A percentile compares a stretch with the other conserved stretches of the same genome.
Evolutionary conservation across 2,888 invertebrate genomes (phyloP).

Genomic region (Drosophila cognata): DNA sequence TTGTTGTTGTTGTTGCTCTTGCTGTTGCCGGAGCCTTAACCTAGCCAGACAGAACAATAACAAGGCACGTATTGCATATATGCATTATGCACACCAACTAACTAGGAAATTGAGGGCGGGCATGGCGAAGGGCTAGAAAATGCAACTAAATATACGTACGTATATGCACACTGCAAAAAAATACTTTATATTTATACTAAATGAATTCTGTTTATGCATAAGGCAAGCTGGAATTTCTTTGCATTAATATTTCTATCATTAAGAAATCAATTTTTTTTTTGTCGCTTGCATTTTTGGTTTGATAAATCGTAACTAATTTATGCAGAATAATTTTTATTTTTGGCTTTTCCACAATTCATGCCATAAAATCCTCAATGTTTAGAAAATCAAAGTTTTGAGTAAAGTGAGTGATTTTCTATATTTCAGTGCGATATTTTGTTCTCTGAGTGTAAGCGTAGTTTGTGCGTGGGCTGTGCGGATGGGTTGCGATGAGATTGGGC

Average conservation of each 20-base stretch:
- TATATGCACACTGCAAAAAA: neutral
- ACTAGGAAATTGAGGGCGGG: neutral
- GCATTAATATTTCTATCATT: too few species aligned
- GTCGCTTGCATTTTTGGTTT: too few species aligned
- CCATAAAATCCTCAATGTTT: neutral
- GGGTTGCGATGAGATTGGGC: slow-evolving; percentile 26
- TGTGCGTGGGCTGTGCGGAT: slow-evolving; percentile 58
- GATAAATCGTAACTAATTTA: neutral
- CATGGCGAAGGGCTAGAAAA: neutral
- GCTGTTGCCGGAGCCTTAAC: slow-evolving; percentile 25
- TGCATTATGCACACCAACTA: slow-evolving; percentile 65
- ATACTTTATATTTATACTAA: neutral
- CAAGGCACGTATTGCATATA: slow-evolving; percentile 80
- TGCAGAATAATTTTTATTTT: neutral
- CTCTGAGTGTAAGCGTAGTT: slow-evolving; percentile 3
- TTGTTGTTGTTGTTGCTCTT: neutral
- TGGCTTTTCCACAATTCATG: neutral
- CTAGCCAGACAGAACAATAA: slow-evolving; percentile 70
- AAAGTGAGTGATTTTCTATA: neutral
- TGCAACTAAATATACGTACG: neutral
- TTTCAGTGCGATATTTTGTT: neutral
- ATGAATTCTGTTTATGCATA: neutral
- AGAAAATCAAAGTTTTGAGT: neutral
- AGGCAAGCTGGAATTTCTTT: neutral
- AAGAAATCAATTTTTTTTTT: too few species aligned